Evolutionary conservation across 1,140 invertebrate species (phyloP), one percentile per base, ranked within the genome.

Genomic region (Carcinoscorpius rotundicauda): DNA sequence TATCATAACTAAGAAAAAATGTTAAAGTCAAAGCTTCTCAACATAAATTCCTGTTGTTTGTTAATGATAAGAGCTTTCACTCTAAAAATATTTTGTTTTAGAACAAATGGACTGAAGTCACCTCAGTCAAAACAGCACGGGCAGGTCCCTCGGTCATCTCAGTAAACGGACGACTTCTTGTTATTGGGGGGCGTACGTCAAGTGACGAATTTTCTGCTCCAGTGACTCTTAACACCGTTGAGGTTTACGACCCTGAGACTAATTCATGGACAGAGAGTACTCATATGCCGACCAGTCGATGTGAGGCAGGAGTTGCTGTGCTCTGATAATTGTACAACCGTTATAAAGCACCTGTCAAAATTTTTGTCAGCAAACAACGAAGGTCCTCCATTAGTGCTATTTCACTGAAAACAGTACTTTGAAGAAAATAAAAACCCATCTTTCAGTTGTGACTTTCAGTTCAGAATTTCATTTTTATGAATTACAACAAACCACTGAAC

Each of bases 91-190:
- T 52, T 60, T 10, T 68, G 9, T 0, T 4, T 49, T 73, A 91
- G 85, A 85, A 92, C 74, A 83, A 83, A 74, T 94, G 91, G 89
- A 82, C 78, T 62, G 83, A 82, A 51, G 83, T 93, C 51, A 81
- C 86, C 52, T 80, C 84, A 6, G 84, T 94, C 82, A 83, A 82
- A 50, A 82, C 86, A 50, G 85, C 83, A 63, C 81, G 91, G 70
- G 88, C 88, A 48, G 89, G 87, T 74, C 89, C 89, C 50, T 88
- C 89, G 60, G 89, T 91, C 53, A 87, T 87, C 51, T 87, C 90
- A 57, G 84, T 89, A 6, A 86, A 91, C 74, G 87, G 87, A 6
- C 81, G 84, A 60, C 80, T 94, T 3, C 92, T 91, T 72, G 86
- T 90, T 8, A 87, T 89, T 70, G 91, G 91, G 4, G 90, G 90